Percentiles rank a stretch among this genome's conserved stretches.
Conservation (phyloP, 2,888 invertebrate species). For the Serrognathus titanus region DNA sequence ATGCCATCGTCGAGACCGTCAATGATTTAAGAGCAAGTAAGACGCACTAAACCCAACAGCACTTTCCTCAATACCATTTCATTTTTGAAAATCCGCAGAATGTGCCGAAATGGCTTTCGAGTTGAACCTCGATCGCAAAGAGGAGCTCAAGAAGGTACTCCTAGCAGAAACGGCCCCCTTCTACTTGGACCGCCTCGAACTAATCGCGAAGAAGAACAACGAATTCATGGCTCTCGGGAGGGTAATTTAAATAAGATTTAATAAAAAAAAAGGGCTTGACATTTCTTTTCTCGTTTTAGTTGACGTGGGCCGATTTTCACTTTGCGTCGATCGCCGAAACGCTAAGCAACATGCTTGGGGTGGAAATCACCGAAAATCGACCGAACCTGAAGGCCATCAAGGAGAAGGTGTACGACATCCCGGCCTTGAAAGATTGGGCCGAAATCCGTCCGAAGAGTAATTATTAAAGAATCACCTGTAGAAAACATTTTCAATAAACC, state of each 20-base stretch:
- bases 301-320: slow-evolving; percentile 64
- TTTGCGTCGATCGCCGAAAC: slow-evolving; percentile 60
- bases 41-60: background rate
- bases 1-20: slow-evolving; percentile 59
- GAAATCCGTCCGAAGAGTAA: slow-evolving; percentile 53
- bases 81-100: slow-evolving; percentile 37
- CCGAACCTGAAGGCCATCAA: slow-evolving; percentile 26
- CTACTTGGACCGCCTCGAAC: slow-evolving; percentile 56
- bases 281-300: slow-evolving; percentile 20
- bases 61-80: background rate
- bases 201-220: slow-evolving; percentile 55
- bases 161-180: slow-evolving; percentile 55
- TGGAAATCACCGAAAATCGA: slow-evolving; percentile 28
- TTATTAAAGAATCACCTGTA: background rate
- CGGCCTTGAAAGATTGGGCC: slow-evolving; percentile 40
- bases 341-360: slow-evolving; percentile 45
- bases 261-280: too few relatives aligned
- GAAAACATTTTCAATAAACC: too few relatives aligned
- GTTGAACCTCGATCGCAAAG: slow-evolving; percentile 51
- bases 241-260: background rate
- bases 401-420: slow-evolving; percentile 25
- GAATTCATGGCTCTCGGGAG: slow-evolving; percentile 55
- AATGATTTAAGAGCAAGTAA: slow-evolving; percentile 59
- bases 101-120: slow-evolving; percentile 56
- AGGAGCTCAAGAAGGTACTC: slow-evolving; percentile 48